These are phyloP conservation scores for Megamerina dolium DNA, from an alignment of 2,888 invertebrate genomes.

Conservation along the genomic window DNA sequence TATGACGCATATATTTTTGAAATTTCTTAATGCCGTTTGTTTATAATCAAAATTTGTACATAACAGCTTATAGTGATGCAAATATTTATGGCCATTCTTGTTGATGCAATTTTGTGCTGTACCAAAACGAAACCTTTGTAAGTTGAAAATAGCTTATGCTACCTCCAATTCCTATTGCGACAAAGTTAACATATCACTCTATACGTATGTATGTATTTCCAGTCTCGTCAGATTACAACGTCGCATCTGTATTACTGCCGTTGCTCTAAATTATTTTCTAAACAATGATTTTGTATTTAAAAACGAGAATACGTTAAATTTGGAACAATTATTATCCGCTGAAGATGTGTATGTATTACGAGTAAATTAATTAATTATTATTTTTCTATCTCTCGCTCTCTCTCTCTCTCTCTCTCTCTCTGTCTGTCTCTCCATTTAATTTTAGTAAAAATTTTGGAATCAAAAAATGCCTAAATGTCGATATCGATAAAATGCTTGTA, in stretches of 20 bases:
- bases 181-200: background rate
- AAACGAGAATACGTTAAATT: conserved; percentile 53
- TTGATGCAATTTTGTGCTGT: conserved; percentile 62
- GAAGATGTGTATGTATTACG: too few species aligned
- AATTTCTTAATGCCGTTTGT: conserved; percentile 3
- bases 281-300: conserved; percentile 71
- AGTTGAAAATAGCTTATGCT: too few species aligned
- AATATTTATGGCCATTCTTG: conserved; percentile 68
- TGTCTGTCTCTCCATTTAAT: too few species aligned
- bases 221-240: conserved; percentile 76
- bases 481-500: conserved; percentile 34
- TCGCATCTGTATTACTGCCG: conserved; percentile 70
- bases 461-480: conserved; percentile 21
- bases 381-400: too few species aligned
- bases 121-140: conserved; percentile 67
- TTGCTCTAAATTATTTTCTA: conserved; percentile 67
- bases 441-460: conserved; percentile 18
- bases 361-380: too few species aligned
- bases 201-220: conserved; percentile 10
- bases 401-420: too few species aligned
- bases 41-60: too few species aligned
- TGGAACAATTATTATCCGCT: too few species aligned
- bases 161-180: background rate
- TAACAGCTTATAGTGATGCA: conserved; percentile 63
- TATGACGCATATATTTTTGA: conserved; percentile 7